Conservation (phyloP, 2,113 vertebrate species). For the Cynopterus brachyotis region DNA sequence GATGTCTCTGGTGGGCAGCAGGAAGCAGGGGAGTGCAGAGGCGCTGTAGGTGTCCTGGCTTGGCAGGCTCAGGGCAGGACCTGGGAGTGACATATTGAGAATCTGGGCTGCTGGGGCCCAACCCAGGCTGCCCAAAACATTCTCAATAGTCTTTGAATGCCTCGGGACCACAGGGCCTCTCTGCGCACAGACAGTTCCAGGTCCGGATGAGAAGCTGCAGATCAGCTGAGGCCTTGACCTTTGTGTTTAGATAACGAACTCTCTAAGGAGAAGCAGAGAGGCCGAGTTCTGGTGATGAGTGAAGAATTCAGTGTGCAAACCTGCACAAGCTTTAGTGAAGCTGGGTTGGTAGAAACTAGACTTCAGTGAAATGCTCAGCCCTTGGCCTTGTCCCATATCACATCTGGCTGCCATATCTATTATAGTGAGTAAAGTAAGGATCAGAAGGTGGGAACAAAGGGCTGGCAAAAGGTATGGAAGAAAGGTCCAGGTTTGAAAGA, state of each 20-base stretch:
- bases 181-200: background rate
- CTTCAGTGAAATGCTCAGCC: background rate
- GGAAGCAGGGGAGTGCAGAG: slow-evolving; percentile 28
- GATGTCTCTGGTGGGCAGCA: slow-evolving; percentile 61
- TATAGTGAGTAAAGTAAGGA: background rate
- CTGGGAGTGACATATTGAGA: background rate
- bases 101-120: background rate
- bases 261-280: background rate
- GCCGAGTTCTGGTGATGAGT: background rate
- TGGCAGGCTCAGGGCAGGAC: background rate
- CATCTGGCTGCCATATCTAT: background rate
- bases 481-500: background rate
- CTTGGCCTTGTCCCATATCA: background rate
- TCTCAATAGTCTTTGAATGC: background rate
- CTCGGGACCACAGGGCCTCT: background rate
- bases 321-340: background rate
- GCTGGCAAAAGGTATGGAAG: background rate
- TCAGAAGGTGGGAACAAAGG: background rate
- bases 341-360: background rate
- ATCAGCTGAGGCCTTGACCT: background rate
- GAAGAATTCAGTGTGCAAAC: background rate
- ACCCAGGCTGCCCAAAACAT: background rate
- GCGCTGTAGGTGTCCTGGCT: background rate
- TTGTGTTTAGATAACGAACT: background rate
- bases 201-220: background rate